Conservation (phyloP, 2,888 invertebrate genomes). For the Orgyia antiqua region DNA sequence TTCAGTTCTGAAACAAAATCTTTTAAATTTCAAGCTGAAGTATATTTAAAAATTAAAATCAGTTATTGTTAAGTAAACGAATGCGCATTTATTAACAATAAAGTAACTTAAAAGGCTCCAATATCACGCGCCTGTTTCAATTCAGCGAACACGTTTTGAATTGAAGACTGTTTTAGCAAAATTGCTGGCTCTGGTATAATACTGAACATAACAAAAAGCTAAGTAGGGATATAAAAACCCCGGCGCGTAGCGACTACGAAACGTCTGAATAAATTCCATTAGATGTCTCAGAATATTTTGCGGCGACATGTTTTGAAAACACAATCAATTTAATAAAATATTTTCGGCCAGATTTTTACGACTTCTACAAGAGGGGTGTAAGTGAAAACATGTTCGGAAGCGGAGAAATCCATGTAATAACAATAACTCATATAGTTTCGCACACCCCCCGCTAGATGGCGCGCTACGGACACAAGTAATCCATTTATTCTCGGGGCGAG, state of each 20-base stretch:
- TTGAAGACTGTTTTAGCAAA: conserved; percentile 5
- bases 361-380: conserved; percentile 65
- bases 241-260: conserved; percentile 12
- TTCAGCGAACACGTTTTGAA: conserved; percentile 5
- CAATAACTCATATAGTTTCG: conserved; percentile 69
- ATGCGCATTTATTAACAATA: no score
- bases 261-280: conserved; percentile 18
- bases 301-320: conserved; percentile 40
- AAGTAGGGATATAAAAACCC: conserved; percentile 13
- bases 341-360: conserved; percentile 66
- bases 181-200: conserved; percentile 6
- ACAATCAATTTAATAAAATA: conserved; percentile 63
- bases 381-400: conserved; percentile 73
- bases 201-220: conserved; percentile 9
- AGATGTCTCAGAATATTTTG: conserved; percentile 21
- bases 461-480: conserved; percentile 72
- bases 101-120: no score
- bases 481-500: conserved; percentile 76
- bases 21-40: no score
- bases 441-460: conserved; percentile 73
- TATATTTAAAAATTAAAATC: no score
- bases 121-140: background rate
- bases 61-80: no score
- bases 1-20: no score
- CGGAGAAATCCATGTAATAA: conserved; percentile 72